Percentiles rank a stretch among this genome's conserved stretches.
Evolutionary conservation across 1,140 invertebrate genomes (phyloP).

Genomic region (Bursaphelenchus mucronatus): DNA sequence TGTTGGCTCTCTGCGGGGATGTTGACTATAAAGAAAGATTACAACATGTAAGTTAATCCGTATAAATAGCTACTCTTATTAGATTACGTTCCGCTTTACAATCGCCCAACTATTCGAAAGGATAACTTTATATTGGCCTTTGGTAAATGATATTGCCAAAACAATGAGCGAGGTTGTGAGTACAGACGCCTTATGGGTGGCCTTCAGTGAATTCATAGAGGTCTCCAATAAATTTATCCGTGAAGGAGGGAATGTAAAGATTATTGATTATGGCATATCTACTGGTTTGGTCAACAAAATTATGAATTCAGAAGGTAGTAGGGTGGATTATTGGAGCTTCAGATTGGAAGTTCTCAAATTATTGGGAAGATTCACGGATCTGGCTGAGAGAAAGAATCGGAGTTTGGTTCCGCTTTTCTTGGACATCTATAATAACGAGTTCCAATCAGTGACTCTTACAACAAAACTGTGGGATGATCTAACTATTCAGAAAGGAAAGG

Average conservation of each 20-base stretch:
- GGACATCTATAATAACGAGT: slow-evolving; percentile 11
- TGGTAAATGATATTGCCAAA: slow-evolving; percentile 26
- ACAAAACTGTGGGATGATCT: slow-evolving; percentile 1
- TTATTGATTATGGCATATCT: slow-evolving; percentile 8
- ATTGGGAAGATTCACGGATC: slow-evolving; percentile 20
- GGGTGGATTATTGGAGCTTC: slow-evolving; percentile 17
- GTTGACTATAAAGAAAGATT: neutral
- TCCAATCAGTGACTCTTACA: neutral
- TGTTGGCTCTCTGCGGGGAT: neutral
- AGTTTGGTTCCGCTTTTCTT: neutral
- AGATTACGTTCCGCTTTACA: slow-evolving; percentile 27
- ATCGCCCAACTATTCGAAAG: slow-evolving; percentile 35
- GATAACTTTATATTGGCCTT: slow-evolving; percentile 35
- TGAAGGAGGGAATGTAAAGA: neutral
- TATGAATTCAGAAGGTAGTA: neutral
- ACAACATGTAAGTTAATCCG: slow-evolving; percentile 10
- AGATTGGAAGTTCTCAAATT: slow-evolving; percentile 34
- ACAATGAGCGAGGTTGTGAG: slow-evolving; percentile 19
- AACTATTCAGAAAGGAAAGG: slow-evolving; percentile 13
- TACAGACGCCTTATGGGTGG: slow-evolving; percentile 18
- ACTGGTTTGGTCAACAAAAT: too few relatives aligned
- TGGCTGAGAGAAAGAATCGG: slow-evolving; percentile 24
- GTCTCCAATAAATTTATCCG: slow-evolving; percentile 15
- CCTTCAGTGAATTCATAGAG: slow-evolving; percentile 25
- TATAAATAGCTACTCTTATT: slow-evolving; percentile 10